A percentile compares a stretch with the other conserved stretches of the same genome.
These are phyloP conservation scores for Stomatorhinus walkeri DNA, from an alignment of 2,797 vertebrate genomes.

Conservation along the genomic window DNA sequence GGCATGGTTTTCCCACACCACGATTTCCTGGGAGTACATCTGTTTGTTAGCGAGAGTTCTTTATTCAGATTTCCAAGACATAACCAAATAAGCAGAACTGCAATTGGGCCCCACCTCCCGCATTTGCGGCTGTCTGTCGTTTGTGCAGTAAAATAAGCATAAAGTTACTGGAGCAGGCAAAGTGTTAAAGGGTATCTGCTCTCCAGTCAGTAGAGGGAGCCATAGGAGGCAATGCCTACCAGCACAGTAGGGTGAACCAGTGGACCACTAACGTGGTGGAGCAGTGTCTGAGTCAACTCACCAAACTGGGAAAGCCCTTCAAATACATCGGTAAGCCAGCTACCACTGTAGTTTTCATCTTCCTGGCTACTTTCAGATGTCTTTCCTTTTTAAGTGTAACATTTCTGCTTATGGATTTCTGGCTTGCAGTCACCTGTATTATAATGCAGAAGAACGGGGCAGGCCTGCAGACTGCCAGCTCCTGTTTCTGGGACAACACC, in stretches of 20 bases:
- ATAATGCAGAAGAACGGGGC: constrained; percentile 97
- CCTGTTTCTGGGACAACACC: constrained; percentile 91
- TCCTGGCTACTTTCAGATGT: background rate
- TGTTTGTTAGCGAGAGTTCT: background rate
- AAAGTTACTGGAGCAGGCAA: background rate
- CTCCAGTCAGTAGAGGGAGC: constrained; percentile 75
- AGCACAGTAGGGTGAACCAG: constrained; percentile 85
- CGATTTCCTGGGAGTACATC: background rate
- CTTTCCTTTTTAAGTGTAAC: background rate
- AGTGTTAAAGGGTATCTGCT: background rate
- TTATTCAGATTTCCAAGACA: background rate
- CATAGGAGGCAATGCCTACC: constrained; percentile 80
- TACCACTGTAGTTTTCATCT: background rate
- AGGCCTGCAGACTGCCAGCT: constrained; percentile 81
- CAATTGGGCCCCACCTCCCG: background rate
- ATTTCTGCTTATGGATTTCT: background rate
- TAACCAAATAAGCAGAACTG: background rate
- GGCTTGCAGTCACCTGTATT: constrained; percentile 73
- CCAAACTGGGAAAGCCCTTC: constrained; percentile 85
- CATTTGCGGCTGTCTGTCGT: background rate
- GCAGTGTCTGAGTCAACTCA: constrained; percentile 83
- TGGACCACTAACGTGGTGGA: constrained; percentile 85
- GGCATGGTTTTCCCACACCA: background rate
- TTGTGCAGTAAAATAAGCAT: background rate
- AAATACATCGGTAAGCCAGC: constrained; percentile 81